A percentile compares a stretch with the other conserved stretches of the same genome.
Conservation (phyloP, 2,113 vertebrate species). For the Melanocharis versteri region DNA sequence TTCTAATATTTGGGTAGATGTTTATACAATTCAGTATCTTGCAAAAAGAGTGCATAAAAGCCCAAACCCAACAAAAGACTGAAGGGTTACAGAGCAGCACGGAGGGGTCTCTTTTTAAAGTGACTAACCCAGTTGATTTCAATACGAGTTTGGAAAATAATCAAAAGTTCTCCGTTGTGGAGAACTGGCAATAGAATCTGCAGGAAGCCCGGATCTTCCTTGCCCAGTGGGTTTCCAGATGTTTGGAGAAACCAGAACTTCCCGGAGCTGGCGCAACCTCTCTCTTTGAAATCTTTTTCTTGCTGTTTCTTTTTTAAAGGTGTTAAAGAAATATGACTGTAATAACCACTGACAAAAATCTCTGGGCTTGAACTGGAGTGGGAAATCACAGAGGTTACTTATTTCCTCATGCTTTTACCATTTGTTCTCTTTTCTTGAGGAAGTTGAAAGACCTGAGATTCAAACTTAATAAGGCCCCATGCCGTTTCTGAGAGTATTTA, state of each 20-base stretch:
- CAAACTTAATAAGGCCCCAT: conserved; percentile 81
- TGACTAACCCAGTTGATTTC: conserved; percentile 46
- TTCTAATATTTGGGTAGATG: not conserved
- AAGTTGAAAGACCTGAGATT: conserved; percentile 79
- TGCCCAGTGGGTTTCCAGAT: conserved; percentile 33
- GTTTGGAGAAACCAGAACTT: conserved; percentile 64
- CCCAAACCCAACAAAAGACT: not conserved
- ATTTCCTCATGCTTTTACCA: conserved; percentile 89
- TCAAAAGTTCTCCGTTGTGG: conserved; percentile 44
- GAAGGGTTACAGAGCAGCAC: conserved; percentile 18
- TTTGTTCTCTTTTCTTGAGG: conserved; percentile 82
- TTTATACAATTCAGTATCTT: not conserved
- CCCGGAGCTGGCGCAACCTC: conserved; percentile 33
- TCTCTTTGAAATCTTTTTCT: conserved; percentile 76
- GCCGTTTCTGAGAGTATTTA: conserved; percentile 79
- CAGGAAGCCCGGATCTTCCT: conserved; percentile 62
- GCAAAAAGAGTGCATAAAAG: not conserved
- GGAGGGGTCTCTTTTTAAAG: conserved; percentile 35
- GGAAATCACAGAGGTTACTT: conserved; percentile 88
- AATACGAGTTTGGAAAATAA: conserved; percentile 50
- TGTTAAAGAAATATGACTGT: conserved; percentile 89
- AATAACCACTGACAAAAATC: conserved; percentile 98
- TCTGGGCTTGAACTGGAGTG: conserved; percentile 90
- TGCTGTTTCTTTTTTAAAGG: conserved; percentile 84
- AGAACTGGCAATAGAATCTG: conserved; percentile 12